Evolutionary conservation across 2,888 invertebrate genomes (phyloP).

Genomic region (Athalia circularis): DNA sequence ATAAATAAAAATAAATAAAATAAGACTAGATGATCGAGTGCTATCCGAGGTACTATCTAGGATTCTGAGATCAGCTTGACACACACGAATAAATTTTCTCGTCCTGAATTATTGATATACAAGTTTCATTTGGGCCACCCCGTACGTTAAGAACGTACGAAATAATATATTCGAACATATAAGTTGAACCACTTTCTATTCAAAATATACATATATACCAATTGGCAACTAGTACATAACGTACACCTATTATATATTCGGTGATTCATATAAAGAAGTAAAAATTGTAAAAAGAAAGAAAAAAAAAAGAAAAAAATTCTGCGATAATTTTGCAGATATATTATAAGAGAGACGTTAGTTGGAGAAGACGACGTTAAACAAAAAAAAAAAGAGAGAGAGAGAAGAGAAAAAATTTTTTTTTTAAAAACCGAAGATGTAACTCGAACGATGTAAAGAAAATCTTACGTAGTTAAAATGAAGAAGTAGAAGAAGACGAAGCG

Average conservation of each 20-base stretch:
- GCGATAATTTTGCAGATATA: not conserved
- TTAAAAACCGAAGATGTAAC: too few species aligned
- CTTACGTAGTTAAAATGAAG: not conserved
- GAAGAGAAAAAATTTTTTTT: too few species aligned
- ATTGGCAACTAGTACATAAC: not conserved
- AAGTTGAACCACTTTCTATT: conserved; percentile 24
- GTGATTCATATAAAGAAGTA: not conserved
- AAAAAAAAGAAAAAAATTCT: not conserved
- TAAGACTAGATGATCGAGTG: conserved; percentile 1
- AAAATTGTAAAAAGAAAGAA: not conserved
- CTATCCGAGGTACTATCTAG: not conserved
- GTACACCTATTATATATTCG: not conserved
- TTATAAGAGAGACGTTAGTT: too few species aligned
- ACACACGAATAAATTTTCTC: conserved; percentile 9
- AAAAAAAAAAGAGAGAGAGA: too few species aligned
- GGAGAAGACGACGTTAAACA: too few species aligned
- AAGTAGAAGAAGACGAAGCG: not conserved
- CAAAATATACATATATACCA: not conserved
- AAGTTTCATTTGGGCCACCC: too few species aligned
- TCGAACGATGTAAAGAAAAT: not conserved
- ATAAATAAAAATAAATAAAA: too few species aligned
- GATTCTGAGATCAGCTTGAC: not conserved
- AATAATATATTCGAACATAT: not conserved
- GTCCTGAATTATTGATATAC: too few species aligned
- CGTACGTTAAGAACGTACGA: not conserved